A percentile compares a stretch with the other conserved stretches of the same genome.
phyloP scores from a whole-genome alignment of 2,888 invertebrate species.

The Stomorhina lunata region DNA sequence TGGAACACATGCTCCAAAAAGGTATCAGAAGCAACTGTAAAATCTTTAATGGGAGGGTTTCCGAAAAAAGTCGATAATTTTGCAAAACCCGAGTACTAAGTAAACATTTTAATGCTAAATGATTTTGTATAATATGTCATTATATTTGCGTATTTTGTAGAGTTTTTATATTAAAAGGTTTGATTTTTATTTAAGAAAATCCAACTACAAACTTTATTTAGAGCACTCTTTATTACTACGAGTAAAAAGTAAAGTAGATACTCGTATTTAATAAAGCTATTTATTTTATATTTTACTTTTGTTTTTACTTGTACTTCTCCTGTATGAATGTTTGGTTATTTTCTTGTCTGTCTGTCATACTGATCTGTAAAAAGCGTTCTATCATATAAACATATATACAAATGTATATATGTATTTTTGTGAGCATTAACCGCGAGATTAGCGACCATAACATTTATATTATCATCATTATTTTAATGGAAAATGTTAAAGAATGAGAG shows the following conservation, averaged over 20 bases:
- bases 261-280: constrained; percentile 27
- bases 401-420: neutral
- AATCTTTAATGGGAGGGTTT: no score
- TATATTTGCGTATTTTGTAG: no score
- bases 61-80: no score
- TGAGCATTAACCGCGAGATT: neutral
- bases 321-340: neutral
- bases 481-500: neutral
- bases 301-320: constrained; percentile 21
- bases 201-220: no score
- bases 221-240: no score
- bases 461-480: constrained; percentile 3
- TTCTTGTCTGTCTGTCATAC: neutral
- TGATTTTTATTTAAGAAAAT: no score
- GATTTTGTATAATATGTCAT: no score
- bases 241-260: neutral
- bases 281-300: neutral
- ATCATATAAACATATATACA: neutral
- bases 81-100: no score
- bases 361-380: constrained; percentile 9
- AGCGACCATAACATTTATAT: constrained; percentile 15
- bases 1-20: no score
- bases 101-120: no score
- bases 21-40: no score
- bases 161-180: no score